phyloP scores from a whole-genome alignment of 2,113 vertebrate genomes.

The Xenus cinereus region DNA sequence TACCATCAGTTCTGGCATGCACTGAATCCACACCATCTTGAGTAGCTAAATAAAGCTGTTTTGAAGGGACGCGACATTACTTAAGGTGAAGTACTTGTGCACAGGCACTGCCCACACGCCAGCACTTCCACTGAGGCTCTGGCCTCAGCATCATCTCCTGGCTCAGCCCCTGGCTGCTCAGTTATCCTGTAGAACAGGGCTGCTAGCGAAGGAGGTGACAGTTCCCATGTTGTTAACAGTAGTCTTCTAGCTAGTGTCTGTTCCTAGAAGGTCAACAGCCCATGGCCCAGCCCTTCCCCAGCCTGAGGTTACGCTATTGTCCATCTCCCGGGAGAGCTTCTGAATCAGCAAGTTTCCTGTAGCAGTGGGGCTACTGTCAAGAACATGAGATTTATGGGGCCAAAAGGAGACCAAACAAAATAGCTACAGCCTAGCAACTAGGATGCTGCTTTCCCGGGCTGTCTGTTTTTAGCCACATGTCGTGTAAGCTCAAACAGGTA shows the following conservation, averaged over 20 bases:
- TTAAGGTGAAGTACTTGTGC: neutral
- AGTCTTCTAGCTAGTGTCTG: neutral
- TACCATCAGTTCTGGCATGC: neutral
- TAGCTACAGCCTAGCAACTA: neutral
- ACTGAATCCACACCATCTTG: neutral
- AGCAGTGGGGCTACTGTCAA: neutral
- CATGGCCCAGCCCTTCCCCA: neutral
- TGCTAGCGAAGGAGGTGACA: neutral
- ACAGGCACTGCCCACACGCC: neutral
- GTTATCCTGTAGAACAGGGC: neutral
- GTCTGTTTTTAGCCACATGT: neutral
- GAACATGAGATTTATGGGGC: neutral
- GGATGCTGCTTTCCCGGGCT: neutral
- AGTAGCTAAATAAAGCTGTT: neutral
- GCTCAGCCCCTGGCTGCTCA: neutral
- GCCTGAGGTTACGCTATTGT: fast-evolving
- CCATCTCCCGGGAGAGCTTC: neutral
- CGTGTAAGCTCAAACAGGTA: neutral
- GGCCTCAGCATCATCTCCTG: neutral
- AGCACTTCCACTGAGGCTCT: neutral
- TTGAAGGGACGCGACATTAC: neutral
- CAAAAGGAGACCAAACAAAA: neutral
- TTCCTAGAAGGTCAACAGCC: neutral
- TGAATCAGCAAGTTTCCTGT: neutral
- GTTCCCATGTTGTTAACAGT: neutral